Percentiles rank a stretch among this genome's conserved stretches.
phyloP scores from a whole-genome alignment of 2,888 invertebrate species.

The Leptopilina drosophilae region DNA sequence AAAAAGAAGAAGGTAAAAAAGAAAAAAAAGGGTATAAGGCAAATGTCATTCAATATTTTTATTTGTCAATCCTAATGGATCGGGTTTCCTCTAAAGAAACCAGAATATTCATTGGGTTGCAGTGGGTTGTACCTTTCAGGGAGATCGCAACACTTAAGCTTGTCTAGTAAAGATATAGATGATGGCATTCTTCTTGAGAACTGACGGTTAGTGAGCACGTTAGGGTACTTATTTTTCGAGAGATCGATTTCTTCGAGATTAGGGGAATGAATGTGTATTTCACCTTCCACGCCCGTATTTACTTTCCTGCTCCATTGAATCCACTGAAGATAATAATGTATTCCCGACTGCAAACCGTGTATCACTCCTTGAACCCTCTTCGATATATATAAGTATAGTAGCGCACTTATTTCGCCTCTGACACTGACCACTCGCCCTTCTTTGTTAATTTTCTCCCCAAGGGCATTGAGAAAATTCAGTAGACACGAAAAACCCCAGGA shows the following conservation, averaged over 20 bases:
- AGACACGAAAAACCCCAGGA: conserved; percentile 2
- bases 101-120: no score
- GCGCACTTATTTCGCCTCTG: conserved; percentile 19
- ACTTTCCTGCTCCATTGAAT: conserved; percentile 11
- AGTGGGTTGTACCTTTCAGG: conserved; percentile 1
- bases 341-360: conserved; percentile 1
- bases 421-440: conserved; percentile 11
- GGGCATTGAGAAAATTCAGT: not conserved
- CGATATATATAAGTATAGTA: no score
- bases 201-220: conserved; percentile 33
- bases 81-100: conserved; percentile 11
- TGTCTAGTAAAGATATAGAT: not conserved
- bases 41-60: conserved; percentile 7
- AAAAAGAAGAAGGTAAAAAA: not conserved
- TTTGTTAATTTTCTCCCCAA: conserved; percentile 18
- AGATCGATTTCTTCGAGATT: conserved; percentile 39
- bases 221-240: conserved; percentile 35
- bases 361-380: conserved; percentile 19
- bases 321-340: conserved; percentile 29
- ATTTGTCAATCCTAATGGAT: conserved; percentile 20
- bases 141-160: conserved; percentile 1
- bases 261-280: conserved; percentile 21
- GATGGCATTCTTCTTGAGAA: conserved; percentile 23
- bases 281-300: conserved; percentile 15
- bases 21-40: not conserved